These are phyloP conservation scores for Trachelus iudaicus DNA, from an alignment of 2,888 invertebrate genomes.

Conservation along the genomic window DNA sequence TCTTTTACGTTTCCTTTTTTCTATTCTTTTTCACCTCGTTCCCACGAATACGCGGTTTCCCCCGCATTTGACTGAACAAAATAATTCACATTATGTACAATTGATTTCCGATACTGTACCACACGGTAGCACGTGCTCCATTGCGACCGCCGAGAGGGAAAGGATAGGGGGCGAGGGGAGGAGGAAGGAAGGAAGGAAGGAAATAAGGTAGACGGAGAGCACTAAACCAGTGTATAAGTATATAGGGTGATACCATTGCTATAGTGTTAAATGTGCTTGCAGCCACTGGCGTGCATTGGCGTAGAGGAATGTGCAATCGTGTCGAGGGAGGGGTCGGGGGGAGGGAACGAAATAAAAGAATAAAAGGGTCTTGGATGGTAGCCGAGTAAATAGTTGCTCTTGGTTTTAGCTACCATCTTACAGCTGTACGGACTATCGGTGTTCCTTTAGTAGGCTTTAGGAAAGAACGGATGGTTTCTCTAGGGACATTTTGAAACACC, in stretches of 20 bases:
- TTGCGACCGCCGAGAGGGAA: neutral
- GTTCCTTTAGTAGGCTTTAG: neutral
- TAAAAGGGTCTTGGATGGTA: neutral
- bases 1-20: neutral
- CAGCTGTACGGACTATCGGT: neutral
- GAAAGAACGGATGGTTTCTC: neutral
- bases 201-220: neutral
- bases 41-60: constrained; percentile 6
- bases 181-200: neutral
- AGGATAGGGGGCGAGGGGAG: neutral
- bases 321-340: neutral
- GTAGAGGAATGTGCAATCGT: neutral
- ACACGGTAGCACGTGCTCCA: neutral
- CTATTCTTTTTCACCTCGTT: neutral
- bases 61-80: neutral
- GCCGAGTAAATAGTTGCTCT: neutral
- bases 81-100: neutral
- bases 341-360: neutral
- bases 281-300: neutral
- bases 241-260: neutral
- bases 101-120: neutral
- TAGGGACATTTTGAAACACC: neutral
- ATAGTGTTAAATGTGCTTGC: neutral
- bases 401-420: neutral
- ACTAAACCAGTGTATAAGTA: neutral